These are phyloP conservation scores for Protaetia brevitarsis DNA, from an alignment of 1,140 invertebrate species.

Conservation along the genomic window DNA sequence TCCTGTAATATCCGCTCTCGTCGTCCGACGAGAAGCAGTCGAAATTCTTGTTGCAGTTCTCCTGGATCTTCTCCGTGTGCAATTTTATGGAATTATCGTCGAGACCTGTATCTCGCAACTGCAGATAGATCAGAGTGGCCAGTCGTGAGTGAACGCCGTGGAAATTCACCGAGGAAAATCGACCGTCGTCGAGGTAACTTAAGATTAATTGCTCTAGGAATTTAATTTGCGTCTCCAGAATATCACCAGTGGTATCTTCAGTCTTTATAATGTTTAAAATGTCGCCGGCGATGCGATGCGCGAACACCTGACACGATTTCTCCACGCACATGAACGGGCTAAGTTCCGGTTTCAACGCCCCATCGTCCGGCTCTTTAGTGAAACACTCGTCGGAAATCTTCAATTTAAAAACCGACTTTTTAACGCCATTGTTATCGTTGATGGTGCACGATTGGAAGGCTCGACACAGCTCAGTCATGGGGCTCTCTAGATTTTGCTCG, in stretches of 20 bases:
- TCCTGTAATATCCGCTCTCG: slow-evolving; percentile 36
- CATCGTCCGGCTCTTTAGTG: neutral
- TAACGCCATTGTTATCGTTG: slow-evolving; percentile 41
- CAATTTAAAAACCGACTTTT: neutral
- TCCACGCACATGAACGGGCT: slow-evolving; percentile 61
- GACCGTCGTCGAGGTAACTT: slow-evolving; percentile 63
- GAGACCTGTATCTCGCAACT: slow-evolving; percentile 6
- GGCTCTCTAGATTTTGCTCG: slow-evolving; percentile 43
- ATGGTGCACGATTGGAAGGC: slow-evolving; percentile 55
- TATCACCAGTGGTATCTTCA: slow-evolving; percentile 46
- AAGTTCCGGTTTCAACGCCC: slow-evolving; percentile 25
- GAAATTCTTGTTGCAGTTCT: slow-evolving; percentile 44
- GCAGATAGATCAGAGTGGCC: slow-evolving; percentile 52
- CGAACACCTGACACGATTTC: slow-evolving; percentile 64
- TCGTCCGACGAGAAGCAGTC: slow-evolving; percentile 50
- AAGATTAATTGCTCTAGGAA: slow-evolving; percentile 62
- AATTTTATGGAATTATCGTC: slow-evolving; percentile 17
- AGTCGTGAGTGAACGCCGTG: slow-evolving; percentile 60
- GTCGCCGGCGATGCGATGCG: slow-evolving; percentile 58
- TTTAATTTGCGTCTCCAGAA: slow-evolving; percentile 60
- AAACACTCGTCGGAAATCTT: neutral
- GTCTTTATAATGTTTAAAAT: slow-evolving; percentile 43
- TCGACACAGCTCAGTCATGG: slow-evolving; percentile 56
- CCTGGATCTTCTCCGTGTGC: slow-evolving; percentile 23
- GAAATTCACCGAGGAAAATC: slow-evolving; percentile 60